phyloP scores from a whole-genome alignment of 2,888 invertebrate species.

The Lysandra coridon region DNA sequence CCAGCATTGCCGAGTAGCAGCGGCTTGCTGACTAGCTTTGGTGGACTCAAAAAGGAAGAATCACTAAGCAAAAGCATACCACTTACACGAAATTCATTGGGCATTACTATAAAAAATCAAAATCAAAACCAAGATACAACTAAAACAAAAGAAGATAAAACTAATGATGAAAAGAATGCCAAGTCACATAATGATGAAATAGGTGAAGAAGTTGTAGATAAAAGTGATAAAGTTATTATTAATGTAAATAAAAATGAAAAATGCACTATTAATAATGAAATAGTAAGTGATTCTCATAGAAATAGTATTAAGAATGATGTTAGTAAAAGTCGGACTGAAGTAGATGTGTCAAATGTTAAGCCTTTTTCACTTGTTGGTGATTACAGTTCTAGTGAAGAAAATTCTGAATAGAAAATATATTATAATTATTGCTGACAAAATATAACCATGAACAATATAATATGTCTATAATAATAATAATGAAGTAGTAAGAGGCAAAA shows the following conservation, averaged over 20 bases:
- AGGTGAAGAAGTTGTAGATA: conserved; percentile 23
- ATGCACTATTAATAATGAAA: background rate
- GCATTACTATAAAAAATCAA: conserved; percentile 62
- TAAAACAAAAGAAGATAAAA: conserved; percentile 27
- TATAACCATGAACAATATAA: background rate
- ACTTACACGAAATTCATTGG: conserved; percentile 63
- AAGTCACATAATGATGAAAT: conserved; percentile 29
- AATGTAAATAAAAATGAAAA: background rate
- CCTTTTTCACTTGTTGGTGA: conserved; percentile 58
- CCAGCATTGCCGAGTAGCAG: conserved; percentile 81
- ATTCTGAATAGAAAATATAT: conserved; percentile 48
- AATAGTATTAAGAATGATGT: conserved; percentile 13
- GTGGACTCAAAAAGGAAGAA: conserved; percentile 79
- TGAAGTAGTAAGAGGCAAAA: background rate
- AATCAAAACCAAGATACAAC: conserved; percentile 30
- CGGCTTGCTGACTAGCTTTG: conserved; percentile 70
- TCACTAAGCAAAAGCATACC: conserved; percentile 60
- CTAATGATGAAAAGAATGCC: conserved; percentile 28
- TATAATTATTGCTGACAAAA: background rate
- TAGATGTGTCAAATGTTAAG: conserved; percentile 1
- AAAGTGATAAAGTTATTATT: conserved; percentile 22
- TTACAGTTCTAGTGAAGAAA: conserved; percentile 68
- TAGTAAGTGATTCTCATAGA: background rate
- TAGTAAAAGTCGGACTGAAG: background rate
- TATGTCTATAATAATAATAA: too few relatives aligned